Conservation (phyloP, 2,113 vertebrate species). For the Sminthopsis crassicaudata region DNA sequence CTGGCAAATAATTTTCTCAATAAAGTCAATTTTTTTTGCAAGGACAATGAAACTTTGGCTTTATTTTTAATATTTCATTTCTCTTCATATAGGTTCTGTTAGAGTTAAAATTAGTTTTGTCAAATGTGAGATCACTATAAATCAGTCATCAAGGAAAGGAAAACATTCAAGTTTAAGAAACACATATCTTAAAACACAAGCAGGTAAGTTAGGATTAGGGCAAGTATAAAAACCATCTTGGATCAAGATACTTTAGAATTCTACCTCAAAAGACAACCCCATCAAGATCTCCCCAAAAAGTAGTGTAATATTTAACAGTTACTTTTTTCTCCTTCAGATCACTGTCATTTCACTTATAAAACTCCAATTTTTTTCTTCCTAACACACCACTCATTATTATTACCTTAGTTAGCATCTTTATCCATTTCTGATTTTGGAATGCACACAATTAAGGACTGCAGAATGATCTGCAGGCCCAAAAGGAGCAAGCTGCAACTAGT, state of each 20-base stretch:
- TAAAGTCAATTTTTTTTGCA: constrained; percentile 9
- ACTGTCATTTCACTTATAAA: background rate
- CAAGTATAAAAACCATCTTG: background rate
- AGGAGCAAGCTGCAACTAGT: constrained; percentile 63
- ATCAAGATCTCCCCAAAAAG: background rate
- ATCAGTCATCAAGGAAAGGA: background rate
- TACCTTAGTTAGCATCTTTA: constrained; percentile 26
- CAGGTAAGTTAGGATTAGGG: background rate
- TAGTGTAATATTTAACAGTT: background rate
- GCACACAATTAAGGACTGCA: constrained; percentile 51
- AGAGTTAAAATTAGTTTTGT: background rate
- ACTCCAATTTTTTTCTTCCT: background rate
- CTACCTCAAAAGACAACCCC: background rate
- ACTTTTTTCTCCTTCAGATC: constrained; percentile 22
- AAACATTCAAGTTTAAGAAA: constrained; percentile 1
- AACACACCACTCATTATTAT: constrained; percentile 44
- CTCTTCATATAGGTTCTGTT: background rate
- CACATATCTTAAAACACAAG: background rate
- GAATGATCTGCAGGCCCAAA: constrained; percentile 42
- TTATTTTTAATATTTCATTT: constrained; percentile 10
- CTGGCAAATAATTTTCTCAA: background rate
- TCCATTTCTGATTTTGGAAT: constrained; percentile 51
- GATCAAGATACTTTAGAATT: background rate
- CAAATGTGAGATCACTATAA: background rate
- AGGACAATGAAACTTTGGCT: background rate